Evolutionary conservation across 1,140 invertebrate genomes (phyloP), one percentile per base, ranked within the genome.

Genomic region (Hesperophylax magnus): DNA sequence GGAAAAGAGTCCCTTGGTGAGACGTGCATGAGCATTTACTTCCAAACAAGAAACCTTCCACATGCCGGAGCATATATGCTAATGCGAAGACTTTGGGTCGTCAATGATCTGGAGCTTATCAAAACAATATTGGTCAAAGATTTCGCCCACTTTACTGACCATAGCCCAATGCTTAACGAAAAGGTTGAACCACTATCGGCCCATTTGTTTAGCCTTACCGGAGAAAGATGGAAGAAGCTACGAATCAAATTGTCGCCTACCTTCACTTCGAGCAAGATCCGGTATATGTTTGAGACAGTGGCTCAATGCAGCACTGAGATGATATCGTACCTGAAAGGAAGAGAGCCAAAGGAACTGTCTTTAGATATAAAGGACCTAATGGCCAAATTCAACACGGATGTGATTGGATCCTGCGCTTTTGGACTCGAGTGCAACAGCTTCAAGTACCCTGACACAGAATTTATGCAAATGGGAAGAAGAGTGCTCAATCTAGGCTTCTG

Each of bases 61-160:
- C 85, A 69, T 47, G 22, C 88, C 17, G 88, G 88, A 18, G 78
- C 88, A 1, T 89, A 85, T 20, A 85, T 84, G 53, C 85, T 86
- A 80, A 85, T 86, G 6, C 87, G 89, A 3, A 92, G 92, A 0
- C 84, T 87, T 15, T 78, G 92, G 9, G 81, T 92, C 1, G 71
- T 92, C 0, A 86, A 90, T 9, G 92, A 94, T 84, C 86, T 92
- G 22, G 90, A 92, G 5, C 83, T 95, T 0, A 88, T 93, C 0
- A 93, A 93, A 82, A 86, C 88, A 18, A 89, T 94, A 3, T 79
- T 94, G 18, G 88, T 92, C 3, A 92, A 91, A 82, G 92, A 93
- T 81, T 93, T 93, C 54, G 83, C 87, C 52, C 83, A 87, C 31
- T 93, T 93, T 60, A 81, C 86, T 39, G 89, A 92, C 81, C 89